These are phyloP conservation scores for Tetanocera ferruginea DNA, from an alignment of 2,888 invertebrate species.

Conservation along the genomic window DNA sequence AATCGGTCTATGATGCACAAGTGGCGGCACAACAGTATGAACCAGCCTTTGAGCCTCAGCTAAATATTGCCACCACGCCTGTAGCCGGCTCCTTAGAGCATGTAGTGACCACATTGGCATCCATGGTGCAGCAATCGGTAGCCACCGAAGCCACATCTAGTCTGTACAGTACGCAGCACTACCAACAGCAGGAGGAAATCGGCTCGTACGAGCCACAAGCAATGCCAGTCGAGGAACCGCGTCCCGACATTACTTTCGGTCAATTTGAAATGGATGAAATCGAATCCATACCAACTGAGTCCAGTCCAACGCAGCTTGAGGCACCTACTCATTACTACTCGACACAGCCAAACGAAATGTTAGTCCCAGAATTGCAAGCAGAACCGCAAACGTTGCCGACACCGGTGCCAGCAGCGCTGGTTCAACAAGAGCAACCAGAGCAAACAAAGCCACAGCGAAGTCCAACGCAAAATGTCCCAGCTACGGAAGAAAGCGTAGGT, in stretches of 20 bases:
- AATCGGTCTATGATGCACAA: slow-evolving; percentile 44
- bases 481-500: slow-evolving; percentile 48
- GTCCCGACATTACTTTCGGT: slow-evolving; percentile 65
- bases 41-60: slow-evolving; percentile 35
- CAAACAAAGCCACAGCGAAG: slow-evolving; percentile 38
- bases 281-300: slow-evolving; percentile 59
- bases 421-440: slow-evolving; percentile 42
- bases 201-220: slow-evolving; percentile 56
- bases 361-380: not conserved
- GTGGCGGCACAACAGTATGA: slow-evolving; percentile 48
- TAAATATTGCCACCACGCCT: slow-evolving; percentile 46
- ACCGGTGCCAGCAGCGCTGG: slow-evolving; percentile 42
- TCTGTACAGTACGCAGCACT: slow-evolving; percentile 38
- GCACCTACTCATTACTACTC: not conserved
- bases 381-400: not conserved
- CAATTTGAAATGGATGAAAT: slow-evolving; percentile 66
- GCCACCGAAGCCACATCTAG: slow-evolving; percentile 48
- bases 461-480: slow-evolving; percentile 42
- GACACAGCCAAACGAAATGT: slow-evolving; percentile 19
- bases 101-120: slow-evolving; percentile 57
- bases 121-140: slow-evolving; percentile 55
- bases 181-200: slow-evolving; percentile 33
- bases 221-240: slow-evolving; percentile 58
- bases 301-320: not conserved
- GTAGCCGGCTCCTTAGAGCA: slow-evolving; percentile 55